Evolutionary conservation across 1,140 invertebrate species (phyloP).

Genomic region (Pachypsylla venusta): DNA sequence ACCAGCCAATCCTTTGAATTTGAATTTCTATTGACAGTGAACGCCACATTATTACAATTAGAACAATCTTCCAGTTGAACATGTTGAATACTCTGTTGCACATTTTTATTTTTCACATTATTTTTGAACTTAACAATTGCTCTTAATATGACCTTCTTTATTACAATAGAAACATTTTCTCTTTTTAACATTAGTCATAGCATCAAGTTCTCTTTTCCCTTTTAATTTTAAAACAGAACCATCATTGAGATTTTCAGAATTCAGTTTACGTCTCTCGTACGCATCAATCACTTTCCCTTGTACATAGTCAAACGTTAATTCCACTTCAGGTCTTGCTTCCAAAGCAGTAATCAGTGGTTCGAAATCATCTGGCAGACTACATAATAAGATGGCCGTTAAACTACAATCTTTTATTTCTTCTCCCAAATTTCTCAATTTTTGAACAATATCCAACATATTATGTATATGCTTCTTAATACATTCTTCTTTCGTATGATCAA

Average conservation of each 20-base stretch:
- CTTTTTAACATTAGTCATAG: background rate
- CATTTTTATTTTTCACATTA: background rate
- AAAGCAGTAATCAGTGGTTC: background rate
- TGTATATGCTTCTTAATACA: background rate
- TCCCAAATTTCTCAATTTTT: background rate
- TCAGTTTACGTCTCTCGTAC: background rate
- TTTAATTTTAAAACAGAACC: background rate
- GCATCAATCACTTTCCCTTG: background rate
- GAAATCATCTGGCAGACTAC: background rate
- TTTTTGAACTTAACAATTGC: slow-evolving; percentile 7
- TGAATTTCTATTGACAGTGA: background rate
- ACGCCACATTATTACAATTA: background rate
- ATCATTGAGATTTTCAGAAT: background rate
- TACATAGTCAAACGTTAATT: background rate
- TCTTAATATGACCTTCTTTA: background rate
- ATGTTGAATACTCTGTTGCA: background rate
- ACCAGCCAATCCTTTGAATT: background rate
- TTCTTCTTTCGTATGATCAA: no score
- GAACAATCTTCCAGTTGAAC: background rate
- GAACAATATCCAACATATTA: background rate
- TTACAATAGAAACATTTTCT: background rate
- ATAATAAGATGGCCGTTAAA: background rate
- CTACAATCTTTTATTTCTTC: background rate
- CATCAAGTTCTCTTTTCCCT: no score
- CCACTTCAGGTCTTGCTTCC: background rate